Evolutionary conservation across 2,113 vertebrate genomes (phyloP).

Genomic region (Camelus bactrianus): DNA sequence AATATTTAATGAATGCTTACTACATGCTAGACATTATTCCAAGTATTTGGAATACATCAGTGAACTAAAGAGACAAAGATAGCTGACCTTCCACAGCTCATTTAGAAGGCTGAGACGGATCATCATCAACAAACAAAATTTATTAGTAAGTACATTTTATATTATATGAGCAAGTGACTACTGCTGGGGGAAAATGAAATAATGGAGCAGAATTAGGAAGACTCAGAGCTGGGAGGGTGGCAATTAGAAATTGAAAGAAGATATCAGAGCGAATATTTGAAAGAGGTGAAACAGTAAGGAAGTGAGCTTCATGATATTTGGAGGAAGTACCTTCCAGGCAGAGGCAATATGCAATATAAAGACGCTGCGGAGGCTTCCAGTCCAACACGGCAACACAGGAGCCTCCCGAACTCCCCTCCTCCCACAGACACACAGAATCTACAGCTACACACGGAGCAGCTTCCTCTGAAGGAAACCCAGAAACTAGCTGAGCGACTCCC

Average conservation of each 20-base stretch:
- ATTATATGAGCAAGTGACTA: neutral
- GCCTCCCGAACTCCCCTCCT: neutral
- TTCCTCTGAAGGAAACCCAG: neutral
- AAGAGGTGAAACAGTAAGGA: neutral
- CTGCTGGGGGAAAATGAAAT: neutral
- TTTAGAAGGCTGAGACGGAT: neutral
- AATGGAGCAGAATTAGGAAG: neutral
- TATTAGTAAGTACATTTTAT: neutral
- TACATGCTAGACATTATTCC: neutral
- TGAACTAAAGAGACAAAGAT: neutral
- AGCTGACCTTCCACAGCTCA: neutral
- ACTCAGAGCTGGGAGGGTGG: fast-evolving
- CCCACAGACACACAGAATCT: neutral
- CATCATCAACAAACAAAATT: neutral
- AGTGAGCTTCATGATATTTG: neutral
- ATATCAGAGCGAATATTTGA: neutral
- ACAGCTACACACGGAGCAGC: neutral
- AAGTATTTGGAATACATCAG: neutral
- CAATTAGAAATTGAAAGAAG: neutral
- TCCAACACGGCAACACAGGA: neutral
- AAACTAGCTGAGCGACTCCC: neutral
- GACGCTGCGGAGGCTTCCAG: neutral
- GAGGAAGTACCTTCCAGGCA: neutral
- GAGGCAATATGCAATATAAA: neutral
- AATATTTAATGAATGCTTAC: neutral